Evolutionary conservation across 2,888 invertebrate genomes (phyloP).

Genomic region (Argyresthia albistria): DNA sequence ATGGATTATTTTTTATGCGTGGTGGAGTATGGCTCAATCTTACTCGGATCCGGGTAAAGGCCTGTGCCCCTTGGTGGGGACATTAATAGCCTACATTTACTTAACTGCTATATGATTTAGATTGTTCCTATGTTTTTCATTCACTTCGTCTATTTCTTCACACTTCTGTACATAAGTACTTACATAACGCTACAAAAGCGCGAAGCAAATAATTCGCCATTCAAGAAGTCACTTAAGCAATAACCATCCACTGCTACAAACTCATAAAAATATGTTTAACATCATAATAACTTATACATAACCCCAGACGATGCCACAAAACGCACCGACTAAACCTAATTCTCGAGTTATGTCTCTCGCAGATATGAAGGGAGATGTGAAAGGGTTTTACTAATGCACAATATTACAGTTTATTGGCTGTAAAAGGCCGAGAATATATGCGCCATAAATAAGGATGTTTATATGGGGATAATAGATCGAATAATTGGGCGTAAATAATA

Average conservation of each 20-base stretch:
- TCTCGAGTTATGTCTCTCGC: constrained; percentile 47
- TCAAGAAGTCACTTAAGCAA: constrained; percentile 28
- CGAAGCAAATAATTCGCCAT: neutral
- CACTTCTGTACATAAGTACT: no score
- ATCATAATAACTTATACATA: constrained; percentile 16
- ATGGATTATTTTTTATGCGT: no score
- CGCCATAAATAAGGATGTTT: constrained; percentile 54
- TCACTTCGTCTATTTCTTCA: no score
- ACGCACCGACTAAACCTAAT: constrained; percentile 52
- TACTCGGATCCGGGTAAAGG: no score
- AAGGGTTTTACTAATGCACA: constrained; percentile 55
- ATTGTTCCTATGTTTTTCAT: no score
- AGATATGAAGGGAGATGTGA: constrained; percentile 51
- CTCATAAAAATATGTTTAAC: constrained; percentile 51
- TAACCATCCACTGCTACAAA: constrained; percentile 4
- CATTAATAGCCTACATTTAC: no score
- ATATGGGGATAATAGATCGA: constrained; percentile 53
- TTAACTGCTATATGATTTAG: no score
- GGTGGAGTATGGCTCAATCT: no score
- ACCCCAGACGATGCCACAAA: constrained; percentile 34
- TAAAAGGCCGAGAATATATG: constrained; percentile 50
- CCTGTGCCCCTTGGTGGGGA: no score
- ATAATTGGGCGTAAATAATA: constrained; percentile 55
- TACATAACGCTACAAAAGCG: no score
- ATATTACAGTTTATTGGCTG: constrained; percentile 63